Evolutionary conservation across 2,888 invertebrate genomes (phyloP).

Genomic region (Leucophora obtusa): DNA sequence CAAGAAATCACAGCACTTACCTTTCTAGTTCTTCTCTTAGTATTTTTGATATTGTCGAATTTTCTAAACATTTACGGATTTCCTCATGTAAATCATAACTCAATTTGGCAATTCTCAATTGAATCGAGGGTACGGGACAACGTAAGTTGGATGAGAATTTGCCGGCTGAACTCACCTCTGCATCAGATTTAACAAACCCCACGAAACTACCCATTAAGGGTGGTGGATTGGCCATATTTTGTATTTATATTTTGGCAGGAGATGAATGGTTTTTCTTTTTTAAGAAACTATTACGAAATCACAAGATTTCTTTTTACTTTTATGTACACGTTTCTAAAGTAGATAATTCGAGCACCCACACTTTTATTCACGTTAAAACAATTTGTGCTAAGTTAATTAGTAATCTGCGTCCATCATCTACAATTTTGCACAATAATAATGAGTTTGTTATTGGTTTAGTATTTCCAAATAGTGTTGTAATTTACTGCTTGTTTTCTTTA

Average conservation of each 20-base stretch:
- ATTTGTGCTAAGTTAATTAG: background rate
- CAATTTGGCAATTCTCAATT: constrained; percentile 72
- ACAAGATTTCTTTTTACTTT: background rate
- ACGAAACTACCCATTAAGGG: constrained; percentile 35
- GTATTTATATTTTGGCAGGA: background rate
- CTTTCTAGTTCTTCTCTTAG: constrained; percentile 75
- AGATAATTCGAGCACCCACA: constrained; percentile 4
- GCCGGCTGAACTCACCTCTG: constrained; percentile 33
- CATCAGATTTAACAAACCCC: constrained; percentile 50
- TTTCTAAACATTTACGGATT: constrained; percentile 74
- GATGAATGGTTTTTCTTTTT: background rate
- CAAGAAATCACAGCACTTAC: constrained; percentile 66
- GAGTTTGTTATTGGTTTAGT: background rate
- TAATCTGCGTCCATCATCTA: background rate
- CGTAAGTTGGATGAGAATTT: constrained; percentile 43
- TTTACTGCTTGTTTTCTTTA: background rate
- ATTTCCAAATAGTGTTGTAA: background rate
- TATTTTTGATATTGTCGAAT: constrained; percentile 72
- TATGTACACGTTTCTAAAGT: background rate
- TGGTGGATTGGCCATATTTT: constrained; percentile 49
- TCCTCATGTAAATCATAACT: constrained; percentile 76
- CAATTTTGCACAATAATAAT: background rate
- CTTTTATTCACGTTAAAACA: background rate
- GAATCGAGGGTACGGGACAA: constrained; percentile 64
- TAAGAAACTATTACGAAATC: constrained; percentile 4